Conservation (phyloP, 2,797 vertebrate species). For the Synaphobranchus kaupii region DNA sequence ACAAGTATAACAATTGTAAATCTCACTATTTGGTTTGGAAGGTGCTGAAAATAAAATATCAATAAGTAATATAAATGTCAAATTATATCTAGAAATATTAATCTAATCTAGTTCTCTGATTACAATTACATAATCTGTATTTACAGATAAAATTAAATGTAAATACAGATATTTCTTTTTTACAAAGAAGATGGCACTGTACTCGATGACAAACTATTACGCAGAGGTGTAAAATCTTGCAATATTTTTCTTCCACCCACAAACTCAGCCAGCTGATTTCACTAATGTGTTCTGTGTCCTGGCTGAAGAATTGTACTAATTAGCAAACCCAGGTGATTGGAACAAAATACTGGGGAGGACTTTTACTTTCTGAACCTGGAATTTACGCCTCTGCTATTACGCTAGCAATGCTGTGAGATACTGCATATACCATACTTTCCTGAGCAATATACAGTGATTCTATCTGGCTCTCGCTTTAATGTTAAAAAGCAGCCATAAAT, state of each 20-base stretch:
- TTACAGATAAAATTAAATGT: not conserved
- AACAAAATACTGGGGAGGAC: too few species aligned
- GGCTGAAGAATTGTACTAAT: too few species aligned
- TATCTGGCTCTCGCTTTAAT: not conserved
- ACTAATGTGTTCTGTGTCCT: too few species aligned
- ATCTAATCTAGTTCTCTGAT: not conserved
- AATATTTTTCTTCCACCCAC: too few species aligned
- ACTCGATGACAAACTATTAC: not conserved
- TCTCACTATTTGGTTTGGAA: not conserved
- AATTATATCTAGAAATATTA: not conserved
- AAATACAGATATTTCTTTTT: not conserved
- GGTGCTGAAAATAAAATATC: not conserved
- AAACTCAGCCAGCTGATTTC: too few species aligned
- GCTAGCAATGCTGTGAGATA: not conserved
- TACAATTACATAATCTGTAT: not conserved
- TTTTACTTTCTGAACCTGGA: too few species aligned
- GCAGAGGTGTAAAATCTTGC: too few species aligned
- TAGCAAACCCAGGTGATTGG: too few species aligned
- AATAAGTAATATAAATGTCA: not conserved
- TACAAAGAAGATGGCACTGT: not conserved
- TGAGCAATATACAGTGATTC: not conserved
- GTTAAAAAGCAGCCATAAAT: slow-evolving; percentile 24
- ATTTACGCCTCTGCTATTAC: too few species aligned
- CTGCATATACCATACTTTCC: not conserved
- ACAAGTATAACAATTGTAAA: slow-evolving; percentile 9